Evolutionary conservation across 2,797 vertebrate genomes (phyloP).

Genomic region (Notolepis coatsorum): DNA sequence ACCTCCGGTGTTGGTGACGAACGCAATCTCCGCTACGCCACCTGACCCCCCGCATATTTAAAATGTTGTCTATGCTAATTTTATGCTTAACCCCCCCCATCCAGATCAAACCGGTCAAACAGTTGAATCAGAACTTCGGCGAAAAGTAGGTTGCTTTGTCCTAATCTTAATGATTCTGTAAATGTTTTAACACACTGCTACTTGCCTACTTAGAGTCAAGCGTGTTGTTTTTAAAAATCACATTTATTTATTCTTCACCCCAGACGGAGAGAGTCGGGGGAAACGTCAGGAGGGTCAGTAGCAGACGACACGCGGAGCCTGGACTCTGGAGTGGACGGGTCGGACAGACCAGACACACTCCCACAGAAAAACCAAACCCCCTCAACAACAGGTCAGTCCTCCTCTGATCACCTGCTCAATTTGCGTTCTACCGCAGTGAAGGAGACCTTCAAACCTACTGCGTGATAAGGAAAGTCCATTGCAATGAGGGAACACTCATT

Average conservation of each 20-base stretch:
- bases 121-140: slow-evolving; percentile 81
- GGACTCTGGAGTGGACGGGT: slow-evolving; percentile 60
- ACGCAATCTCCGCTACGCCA: no score
- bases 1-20: no score
- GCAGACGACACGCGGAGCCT: slow-evolving; percentile 70
- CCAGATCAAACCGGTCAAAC: slow-evolving; percentile 88
- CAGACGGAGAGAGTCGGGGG: slow-evolving; percentile 82
- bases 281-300: slow-evolving; percentile 75
- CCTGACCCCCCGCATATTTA: no score
- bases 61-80: slow-evolving; percentile 8
- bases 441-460: slow-evolving; percentile 10
- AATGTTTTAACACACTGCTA: background rate
- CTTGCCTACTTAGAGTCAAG: background rate
- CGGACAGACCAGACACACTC: slow-evolving; percentile 38
- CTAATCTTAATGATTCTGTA: slow-evolving; percentile 13
- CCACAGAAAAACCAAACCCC: slow-evolving; percentile 29
- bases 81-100: slow-evolving; percentile 43
- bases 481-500: background rate
- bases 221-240: background rate
- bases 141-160: slow-evolving; percentile 86
- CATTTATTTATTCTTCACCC: slow-evolving; percentile 35
- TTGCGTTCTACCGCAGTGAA: background rate
- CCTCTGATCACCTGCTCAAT: background rate
- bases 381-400: slow-evolving; percentile 54
- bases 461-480: slow-evolving; percentile 11